Evolutionary conservation across 2,113 vertebrate species (phyloP), one percentile per base, ranked within the genome.

Genomic region (Hystrix brachyura): DNA sequence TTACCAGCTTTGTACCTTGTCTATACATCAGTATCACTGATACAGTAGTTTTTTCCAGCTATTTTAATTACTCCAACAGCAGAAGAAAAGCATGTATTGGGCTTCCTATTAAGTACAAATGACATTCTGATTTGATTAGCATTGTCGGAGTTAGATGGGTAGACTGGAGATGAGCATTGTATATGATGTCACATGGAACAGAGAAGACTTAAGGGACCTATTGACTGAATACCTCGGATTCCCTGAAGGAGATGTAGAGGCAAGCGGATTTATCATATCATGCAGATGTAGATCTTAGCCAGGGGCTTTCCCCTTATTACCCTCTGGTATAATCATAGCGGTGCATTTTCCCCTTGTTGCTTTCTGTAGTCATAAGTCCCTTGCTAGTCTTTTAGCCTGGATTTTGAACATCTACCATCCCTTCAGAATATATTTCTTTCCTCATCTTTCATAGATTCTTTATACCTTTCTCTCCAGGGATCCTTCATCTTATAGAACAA

Each of bases 391-490:
- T 48, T 53, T 82, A 38, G 12, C 17, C 17, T 86, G 46, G 17
- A 43, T 71, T 90, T 90, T 92, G 83, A 87, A 81, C 69, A 38
- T n/a, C 84, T 92, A 74, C 29, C 34, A 27, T 48, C 62, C 29
- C 34, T 78, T 87, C 48, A 80, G 48, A 95, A 87, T 92, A 53
- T 55, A 64, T 94, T 90, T 94, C 76, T 90, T 72, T 62, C 83
- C 84, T n/a, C 57, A 64, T 79, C 57, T 55, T 71, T 94, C 59
- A 38, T 84, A 34, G 57, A 34, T 92, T 91, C 88, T 88, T 92
- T 88, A 34, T 85, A 48, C 4, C 38, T 14, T 55, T 91, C 60
- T 76, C 51, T 29, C 46, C 29, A 91, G 65, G 43, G 67, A 84
- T 72, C 29, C 5, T 87, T 89, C 62, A 87, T 88, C 48, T 96